These are phyloP conservation scores for Ichneumon xanthorius DNA, from an alignment of 2,888 invertebrate species.

Conservation along the genomic window DNA sequence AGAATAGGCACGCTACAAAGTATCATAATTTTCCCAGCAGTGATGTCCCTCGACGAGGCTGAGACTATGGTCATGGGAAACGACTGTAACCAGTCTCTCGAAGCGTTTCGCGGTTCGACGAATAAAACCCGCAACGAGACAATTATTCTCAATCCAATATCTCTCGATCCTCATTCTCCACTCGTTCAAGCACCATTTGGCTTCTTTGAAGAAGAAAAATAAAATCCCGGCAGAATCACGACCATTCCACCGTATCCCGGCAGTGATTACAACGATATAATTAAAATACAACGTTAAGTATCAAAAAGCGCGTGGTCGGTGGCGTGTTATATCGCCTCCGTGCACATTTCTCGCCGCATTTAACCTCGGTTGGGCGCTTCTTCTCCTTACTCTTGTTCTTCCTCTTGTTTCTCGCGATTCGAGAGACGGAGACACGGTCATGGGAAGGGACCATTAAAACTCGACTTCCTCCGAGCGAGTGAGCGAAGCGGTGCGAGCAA, in stretches of 20 bases:
- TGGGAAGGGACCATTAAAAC: slow-evolving; percentile 77
- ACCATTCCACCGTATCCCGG: slow-evolving; percentile 1
- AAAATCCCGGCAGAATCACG: not conserved
- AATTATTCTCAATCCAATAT: not conserved
- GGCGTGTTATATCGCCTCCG: slow-evolving; percentile 28
- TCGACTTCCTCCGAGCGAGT: slow-evolving; percentile 72
- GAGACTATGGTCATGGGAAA: slow-evolving; percentile 42
- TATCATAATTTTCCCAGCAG: slow-evolving; percentile 2
- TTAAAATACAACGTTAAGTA: slow-evolving; percentile 33
- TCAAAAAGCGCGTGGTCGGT: slow-evolving; percentile 27
- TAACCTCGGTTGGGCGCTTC: slow-evolving; percentile 33
- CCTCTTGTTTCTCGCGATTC: slow-evolving; percentile 8
- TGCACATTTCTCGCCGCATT: slow-evolving; percentile 41
- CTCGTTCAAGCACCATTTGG: not conserved
- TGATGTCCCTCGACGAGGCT: not conserved
- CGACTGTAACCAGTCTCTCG: slow-evolving; percentile 17
- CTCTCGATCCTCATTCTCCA: not conserved
- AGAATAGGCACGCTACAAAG: slow-evolving; percentile 16
- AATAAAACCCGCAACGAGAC: not conserved
- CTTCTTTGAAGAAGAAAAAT: not conserved
- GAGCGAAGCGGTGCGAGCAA: slow-evolving; percentile 9
- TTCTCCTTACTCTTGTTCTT: not conserved
- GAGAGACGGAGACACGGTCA: slow-evolving; percentile 74
- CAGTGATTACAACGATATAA: slow-evolving; percentile 19
- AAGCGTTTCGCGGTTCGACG: not conserved